Conservation (phyloP, 2,113 vertebrate species). For the Podarcis raffonei region DNA sequence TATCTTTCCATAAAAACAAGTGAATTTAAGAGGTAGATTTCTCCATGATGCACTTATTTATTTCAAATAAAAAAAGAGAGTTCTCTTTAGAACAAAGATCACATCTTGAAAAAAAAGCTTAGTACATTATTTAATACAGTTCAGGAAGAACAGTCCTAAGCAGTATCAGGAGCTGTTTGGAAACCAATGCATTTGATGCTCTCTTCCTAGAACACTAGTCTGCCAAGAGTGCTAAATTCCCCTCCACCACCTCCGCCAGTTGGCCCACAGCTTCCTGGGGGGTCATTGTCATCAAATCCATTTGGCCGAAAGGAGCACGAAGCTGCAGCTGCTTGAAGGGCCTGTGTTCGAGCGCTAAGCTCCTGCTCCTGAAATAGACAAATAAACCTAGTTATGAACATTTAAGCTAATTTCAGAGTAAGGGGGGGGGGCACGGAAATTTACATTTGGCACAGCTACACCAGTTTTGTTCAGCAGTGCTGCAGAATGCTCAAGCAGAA, state of each 20-base stretch:
- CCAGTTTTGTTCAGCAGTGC: not conserved
- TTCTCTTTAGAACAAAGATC: constrained; percentile 66
- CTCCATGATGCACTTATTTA: constrained; percentile 78
- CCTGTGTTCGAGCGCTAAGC: constrained; percentile 91
- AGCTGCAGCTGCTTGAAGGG: constrained; percentile 91
- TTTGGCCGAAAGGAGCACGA: constrained; percentile 95
- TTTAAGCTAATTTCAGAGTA: not conserved
- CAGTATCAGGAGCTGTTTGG: constrained; percentile 56
- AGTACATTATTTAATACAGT: constrained; percentile 62
- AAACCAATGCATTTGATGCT: constrained; percentile 71
- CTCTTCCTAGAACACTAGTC: constrained; percentile 90
- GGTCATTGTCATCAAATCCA: constrained; percentile 96
- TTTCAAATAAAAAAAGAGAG: constrained; percentile 74
- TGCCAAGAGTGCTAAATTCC: constrained; percentile 92
- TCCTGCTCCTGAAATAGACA: constrained; percentile 89
- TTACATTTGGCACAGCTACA: not conserved
- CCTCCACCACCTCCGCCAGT: constrained; percentile 90
- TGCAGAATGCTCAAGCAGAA: not conserved
- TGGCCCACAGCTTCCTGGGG: constrained; percentile 95
- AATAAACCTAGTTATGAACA: not conserved
- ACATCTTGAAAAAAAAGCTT: constrained; percentile 69
- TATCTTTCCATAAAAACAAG: constrained; percentile 71
- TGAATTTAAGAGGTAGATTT: constrained; percentile 83
- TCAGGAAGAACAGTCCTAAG: constrained; percentile 69
- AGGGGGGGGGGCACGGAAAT: too few species aligned